Percentiles rank a stretch among this genome's conserved stretches.
Conservation (phyloP, 2,113 vertebrate species). For the Recurvirostra avosetta region DNA sequence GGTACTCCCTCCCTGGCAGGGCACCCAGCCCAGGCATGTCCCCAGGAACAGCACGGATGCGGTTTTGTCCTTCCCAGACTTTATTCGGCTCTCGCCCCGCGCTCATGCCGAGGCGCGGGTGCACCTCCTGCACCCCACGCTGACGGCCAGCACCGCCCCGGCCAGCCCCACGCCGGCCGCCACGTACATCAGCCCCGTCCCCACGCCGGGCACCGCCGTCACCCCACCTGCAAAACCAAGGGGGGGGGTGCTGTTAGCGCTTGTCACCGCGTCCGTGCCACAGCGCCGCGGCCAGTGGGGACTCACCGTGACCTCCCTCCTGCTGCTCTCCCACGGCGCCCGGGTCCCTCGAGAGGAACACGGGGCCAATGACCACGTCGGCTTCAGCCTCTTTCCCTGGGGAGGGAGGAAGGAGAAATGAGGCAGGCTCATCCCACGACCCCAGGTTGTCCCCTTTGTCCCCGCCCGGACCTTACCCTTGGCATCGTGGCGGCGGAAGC, state of each 20-base stretch:
- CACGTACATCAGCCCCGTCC: not conserved
- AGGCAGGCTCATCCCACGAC: accelerated
- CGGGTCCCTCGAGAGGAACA: not conserved
- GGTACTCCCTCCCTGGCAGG: no score
- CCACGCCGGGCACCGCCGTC: accelerated
- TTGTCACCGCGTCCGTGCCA: accelerated
- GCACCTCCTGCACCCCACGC: not conserved
- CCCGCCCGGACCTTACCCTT: accelerated
- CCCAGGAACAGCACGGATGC: accelerated
- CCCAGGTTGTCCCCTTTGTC: accelerated
- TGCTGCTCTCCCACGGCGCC: accelerated
- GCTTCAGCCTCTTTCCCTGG: not conserved
- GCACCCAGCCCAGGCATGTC: not conserved
- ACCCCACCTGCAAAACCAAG: not conserved
- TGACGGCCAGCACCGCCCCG: not conserved
- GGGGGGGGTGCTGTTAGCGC: not conserved
- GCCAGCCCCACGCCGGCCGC: not conserved
- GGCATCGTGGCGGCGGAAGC: not conserved
- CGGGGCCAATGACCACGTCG: not conserved
- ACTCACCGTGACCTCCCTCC: not conserved
- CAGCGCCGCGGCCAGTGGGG: accelerated
- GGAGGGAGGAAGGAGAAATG: not conserved
- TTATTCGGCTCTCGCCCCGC: not conserved
- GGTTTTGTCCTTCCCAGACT: not conserved
- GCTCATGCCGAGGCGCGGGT: not conserved